A percentile compares a stretch with the other conserved stretches of the same genome.
Evolutionary conservation across 2,797 vertebrate species (phyloP).

Genomic region (Lycodopsis pacificus): DNA sequence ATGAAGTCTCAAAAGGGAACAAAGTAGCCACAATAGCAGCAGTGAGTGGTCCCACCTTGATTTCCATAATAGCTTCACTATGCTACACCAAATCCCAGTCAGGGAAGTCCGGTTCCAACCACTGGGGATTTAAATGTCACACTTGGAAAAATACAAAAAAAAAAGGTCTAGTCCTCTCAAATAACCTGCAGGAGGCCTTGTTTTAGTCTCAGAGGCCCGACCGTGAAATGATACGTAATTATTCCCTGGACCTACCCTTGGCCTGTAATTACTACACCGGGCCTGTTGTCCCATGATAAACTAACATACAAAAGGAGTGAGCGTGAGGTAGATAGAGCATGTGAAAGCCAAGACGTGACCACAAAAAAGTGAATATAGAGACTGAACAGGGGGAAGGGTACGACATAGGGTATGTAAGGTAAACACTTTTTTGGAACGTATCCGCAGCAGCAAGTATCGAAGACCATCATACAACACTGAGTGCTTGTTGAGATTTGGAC

Average conservation of each 20-base stretch:
- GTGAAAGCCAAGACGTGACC: slow-evolving; percentile 38
- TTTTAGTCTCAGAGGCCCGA: slow-evolving; percentile 73
- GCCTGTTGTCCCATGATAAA: slow-evolving; percentile 70
- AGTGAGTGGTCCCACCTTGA: slow-evolving; percentile 29
- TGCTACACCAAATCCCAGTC: slow-evolving; percentile 47
- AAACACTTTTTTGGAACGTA: neutral
- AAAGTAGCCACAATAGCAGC: slow-evolving; percentile 30
- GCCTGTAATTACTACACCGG: slow-evolving; percentile 77
- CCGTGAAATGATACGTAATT: slow-evolving; percentile 79
- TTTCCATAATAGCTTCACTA: slow-evolving; percentile 70
- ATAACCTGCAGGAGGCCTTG: slow-evolving; percentile 74
- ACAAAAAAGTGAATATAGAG: slow-evolving; percentile 12
- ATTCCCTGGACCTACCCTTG: slow-evolving; percentile 72
- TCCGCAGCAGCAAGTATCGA: neutral
- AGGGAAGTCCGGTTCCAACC: slow-evolving; percentile 60
- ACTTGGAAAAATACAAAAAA: slow-evolving; percentile 67
- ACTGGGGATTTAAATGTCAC: slow-evolving; percentile 69
- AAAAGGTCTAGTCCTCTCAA: slow-evolving; percentile 67
- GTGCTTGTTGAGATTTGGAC: neutral
- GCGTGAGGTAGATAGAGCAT: slow-evolving; percentile 20
- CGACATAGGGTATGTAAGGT: neutral
- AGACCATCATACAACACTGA: neutral
- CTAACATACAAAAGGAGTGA: slow-evolving; percentile 60
- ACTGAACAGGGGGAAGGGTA: neutral
- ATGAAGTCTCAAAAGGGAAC: slow-evolving; percentile 8